Conservation (phyloP, 2,888 invertebrate genomes). For the Rhamphomyia laevipes region DNA sequence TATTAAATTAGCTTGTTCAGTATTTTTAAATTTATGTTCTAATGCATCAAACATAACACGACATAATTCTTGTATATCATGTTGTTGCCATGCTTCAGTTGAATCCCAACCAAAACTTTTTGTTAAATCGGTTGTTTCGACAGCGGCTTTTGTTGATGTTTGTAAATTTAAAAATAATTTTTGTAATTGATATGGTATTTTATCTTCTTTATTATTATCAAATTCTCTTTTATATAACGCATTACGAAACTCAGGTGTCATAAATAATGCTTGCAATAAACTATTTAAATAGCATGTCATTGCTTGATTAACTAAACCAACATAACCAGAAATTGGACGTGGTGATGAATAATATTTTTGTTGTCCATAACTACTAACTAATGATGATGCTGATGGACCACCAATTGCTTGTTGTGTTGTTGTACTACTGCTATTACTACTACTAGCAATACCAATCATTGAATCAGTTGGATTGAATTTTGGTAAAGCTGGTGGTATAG, state of each 20-base stretch:
- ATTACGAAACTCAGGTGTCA: constrained; percentile 88
- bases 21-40: constrained; percentile 71
- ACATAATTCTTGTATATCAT: constrained; percentile 83
- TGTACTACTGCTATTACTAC: constrained; percentile 12
- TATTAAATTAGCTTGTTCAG: constrained; percentile 69
- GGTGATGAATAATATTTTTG: constrained; percentile 13
- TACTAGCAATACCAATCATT: constrained; percentile 5
- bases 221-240: constrained; percentile 76
- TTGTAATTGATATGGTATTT: constrained; percentile 77
- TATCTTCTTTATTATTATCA: constrained; percentile 53
- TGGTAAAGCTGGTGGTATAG: constrained; percentile 11
- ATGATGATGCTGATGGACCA: constrained; percentile 10
- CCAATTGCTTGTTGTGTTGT: constrained; percentile 11
- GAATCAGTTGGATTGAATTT: constrained; percentile 12
- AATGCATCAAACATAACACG: constrained; percentile 85
- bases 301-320: constrained; percentile 77
- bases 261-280: constrained; percentile 73
- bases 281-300: constrained; percentile 91
- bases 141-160: constrained; percentile 65
- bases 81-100: constrained; percentile 83
- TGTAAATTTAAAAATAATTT: constrained; percentile 74
- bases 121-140: constrained; percentile 79
- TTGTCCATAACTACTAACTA: neutral
- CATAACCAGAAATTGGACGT: constrained; percentile 39
- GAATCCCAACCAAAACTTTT: constrained; percentile 85